Evolutionary conservation across 2,113 vertebrate genomes (phyloP).

Genomic region (Hydropotes inermis): DNA sequence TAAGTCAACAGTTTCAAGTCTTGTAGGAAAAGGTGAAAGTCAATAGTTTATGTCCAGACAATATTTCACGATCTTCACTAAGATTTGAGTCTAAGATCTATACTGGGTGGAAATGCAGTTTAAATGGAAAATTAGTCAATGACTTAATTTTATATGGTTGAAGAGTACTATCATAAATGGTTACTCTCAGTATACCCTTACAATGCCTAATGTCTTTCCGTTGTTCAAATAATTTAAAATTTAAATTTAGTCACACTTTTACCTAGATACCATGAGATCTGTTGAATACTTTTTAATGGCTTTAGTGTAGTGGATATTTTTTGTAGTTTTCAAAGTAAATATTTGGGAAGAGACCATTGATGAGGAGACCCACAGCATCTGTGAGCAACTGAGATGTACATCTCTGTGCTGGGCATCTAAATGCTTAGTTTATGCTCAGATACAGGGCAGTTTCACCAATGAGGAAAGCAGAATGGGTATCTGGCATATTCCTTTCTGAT

Average conservation of each 20-base stretch:
- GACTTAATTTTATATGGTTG: not conserved
- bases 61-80: not conserved
- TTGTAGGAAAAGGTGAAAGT: not conserved
- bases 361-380: not conserved
- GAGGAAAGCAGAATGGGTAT: not conserved
- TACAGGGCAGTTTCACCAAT: not conserved
- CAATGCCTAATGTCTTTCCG: not conserved
- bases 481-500: not conserved
- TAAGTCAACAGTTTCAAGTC: not conserved
- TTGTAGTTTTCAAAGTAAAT: not conserved
- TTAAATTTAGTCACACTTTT: not conserved
- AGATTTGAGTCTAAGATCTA: not conserved
- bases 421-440: not conserved
- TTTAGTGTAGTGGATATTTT: not conserved
- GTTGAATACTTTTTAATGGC: not conserved
- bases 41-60: not conserved
- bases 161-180: not conserved
- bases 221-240: not conserved
- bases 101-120: not conserved
- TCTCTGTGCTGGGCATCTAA: not conserved
- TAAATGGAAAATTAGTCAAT: not conserved
- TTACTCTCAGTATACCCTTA: not conserved
- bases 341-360: not conserved
- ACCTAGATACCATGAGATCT: not conserved
- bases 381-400: not conserved